phyloP scores from a whole-genome alignment of 2,888 invertebrate genomes.

The Gandaritis pyraliata region DNA sequence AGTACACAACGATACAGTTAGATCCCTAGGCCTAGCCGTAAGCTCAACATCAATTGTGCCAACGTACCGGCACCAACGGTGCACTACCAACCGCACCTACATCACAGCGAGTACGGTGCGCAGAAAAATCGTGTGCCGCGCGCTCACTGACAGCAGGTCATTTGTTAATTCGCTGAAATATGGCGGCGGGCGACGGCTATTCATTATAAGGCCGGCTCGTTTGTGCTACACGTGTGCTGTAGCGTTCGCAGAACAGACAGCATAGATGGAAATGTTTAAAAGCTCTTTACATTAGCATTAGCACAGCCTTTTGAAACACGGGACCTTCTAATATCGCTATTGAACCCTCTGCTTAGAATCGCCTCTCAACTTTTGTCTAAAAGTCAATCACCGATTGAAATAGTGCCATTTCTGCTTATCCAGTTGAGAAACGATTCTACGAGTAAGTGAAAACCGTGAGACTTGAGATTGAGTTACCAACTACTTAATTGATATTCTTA shows the following conservation, averaged over 20 bases:
- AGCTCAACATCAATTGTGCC: constrained; percentile 63
- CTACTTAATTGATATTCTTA: too few relatives aligned
- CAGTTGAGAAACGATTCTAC: too few relatives aligned
- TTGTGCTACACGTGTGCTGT: constrained; percentile 79
- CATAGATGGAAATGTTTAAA: not conserved
- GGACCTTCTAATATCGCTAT: too few relatives aligned
- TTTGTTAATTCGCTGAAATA: constrained; percentile 84
- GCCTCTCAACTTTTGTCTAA: too few relatives aligned
- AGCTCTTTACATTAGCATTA: too few relatives aligned
- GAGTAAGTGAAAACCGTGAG: too few relatives aligned
- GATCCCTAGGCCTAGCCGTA: constrained; percentile 46
- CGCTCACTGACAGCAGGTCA: constrained; percentile 76
- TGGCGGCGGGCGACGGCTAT: constrained; percentile 80
- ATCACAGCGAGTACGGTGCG: constrained; percentile 76
- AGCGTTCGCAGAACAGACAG: constrained; percentile 53
- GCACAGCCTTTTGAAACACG: too few relatives aligned
- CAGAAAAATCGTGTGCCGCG: constrained; percentile 81
- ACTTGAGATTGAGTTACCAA: too few relatives aligned
- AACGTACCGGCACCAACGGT: constrained; percentile 47
- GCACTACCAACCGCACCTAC: constrained; percentile 74
- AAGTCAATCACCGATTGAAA: too few relatives aligned
- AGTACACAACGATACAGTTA: constrained; percentile 20
- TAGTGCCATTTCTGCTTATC: too few relatives aligned
- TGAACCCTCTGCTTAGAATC: too few relatives aligned
- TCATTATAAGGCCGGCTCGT: constrained; percentile 81